Evolutionary conservation across 2,113 vertebrate species (phyloP).

Genomic region (Puma concolor): DNA sequence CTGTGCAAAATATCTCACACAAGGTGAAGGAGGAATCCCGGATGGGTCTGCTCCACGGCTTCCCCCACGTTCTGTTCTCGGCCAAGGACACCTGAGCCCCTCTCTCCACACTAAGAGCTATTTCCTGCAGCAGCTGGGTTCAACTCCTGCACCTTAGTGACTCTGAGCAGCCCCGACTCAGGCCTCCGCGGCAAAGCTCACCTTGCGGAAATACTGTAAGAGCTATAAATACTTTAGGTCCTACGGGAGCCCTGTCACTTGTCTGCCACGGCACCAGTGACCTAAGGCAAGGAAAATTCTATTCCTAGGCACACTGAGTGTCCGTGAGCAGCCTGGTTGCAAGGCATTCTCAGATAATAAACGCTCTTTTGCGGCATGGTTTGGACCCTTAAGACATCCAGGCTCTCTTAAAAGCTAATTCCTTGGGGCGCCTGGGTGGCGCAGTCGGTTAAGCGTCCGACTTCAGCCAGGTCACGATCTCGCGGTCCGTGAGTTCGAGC

Average conservation of each 20-base stretch:
- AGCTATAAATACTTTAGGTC: slow-evolving; percentile 73
- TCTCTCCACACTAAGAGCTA: not conserved
- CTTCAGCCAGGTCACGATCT: too few relatives aligned
- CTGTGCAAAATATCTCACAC: not conserved
- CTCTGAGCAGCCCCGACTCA: not conserved
- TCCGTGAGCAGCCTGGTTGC: not conserved
- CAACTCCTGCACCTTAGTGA: not conserved
- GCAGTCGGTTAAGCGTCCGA: too few relatives aligned
- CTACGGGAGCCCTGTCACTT: not conserved
- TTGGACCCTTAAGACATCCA: not conserved
- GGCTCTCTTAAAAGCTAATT: not conserved
- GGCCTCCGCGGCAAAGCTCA: slow-evolving; percentile 45
- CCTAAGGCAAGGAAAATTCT: slow-evolving; percentile 47
- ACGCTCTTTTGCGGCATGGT: not conserved
- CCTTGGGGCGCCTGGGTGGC: too few relatives aligned
- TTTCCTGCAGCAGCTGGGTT: not conserved
- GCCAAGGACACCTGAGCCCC: not conserved
- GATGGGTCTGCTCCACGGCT: not conserved
- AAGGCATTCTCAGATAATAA: not conserved
- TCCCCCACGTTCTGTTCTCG: not conserved
- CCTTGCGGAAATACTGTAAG: slow-evolving; percentile 67
- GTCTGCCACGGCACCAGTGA: not conserved
- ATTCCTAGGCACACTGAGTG: not conserved
- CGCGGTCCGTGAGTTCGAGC: too few relatives aligned
- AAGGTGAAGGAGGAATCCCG: not conserved